Percentiles rank a stretch among this genome's conserved stretches.
Evolutionary conservation across 2,797 vertebrate species (phyloP).

Genomic region (Fistularia commersonii): DNA sequence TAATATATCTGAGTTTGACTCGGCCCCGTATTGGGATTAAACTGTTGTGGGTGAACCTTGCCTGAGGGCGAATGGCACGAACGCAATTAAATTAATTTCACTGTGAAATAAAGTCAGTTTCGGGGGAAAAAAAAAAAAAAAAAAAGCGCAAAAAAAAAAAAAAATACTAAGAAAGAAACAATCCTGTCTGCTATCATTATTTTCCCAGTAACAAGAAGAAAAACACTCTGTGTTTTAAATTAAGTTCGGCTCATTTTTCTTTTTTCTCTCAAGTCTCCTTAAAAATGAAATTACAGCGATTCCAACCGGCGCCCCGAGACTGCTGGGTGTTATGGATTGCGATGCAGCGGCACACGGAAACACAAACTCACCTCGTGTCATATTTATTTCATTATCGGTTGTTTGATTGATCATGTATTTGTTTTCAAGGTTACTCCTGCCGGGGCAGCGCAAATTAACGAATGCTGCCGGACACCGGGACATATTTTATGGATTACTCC

Average conservation of each 20-base stretch:
- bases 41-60: conserved; percentile 46
- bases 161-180: conserved; percentile 2
- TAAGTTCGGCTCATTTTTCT: conserved; percentile 39
- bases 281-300: too few species aligned
- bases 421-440: too few species aligned
- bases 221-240: conserved; percentile 37
- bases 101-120: conserved; percentile 23
- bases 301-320: too few species aligned
- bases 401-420: conserved; percentile 39
- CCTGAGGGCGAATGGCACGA: conserved; percentile 58
- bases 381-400: conserved; percentile 35
- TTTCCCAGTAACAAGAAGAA: conserved; percentile 33
- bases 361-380: conserved; percentile 31
- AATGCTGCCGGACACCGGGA: too few species aligned
- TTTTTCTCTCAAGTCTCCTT: conserved; percentile 22
- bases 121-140: conserved; percentile 9
- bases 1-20: conserved; percentile 63
- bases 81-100: conserved; percentile 66
- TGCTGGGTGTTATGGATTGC: conserved; percentile 25
- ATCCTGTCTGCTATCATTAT: conserved; percentile 35
- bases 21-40: conserved; percentile 46
- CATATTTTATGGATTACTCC: too few species aligned
- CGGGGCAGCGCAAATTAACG: too few species aligned
- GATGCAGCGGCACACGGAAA: conserved; percentile 31
- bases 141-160: neutral